These are phyloP conservation scores for Geotrypetes seraphini DNA, from an alignment of 2,797 vertebrate species.

Conservation along the genomic window DNA sequence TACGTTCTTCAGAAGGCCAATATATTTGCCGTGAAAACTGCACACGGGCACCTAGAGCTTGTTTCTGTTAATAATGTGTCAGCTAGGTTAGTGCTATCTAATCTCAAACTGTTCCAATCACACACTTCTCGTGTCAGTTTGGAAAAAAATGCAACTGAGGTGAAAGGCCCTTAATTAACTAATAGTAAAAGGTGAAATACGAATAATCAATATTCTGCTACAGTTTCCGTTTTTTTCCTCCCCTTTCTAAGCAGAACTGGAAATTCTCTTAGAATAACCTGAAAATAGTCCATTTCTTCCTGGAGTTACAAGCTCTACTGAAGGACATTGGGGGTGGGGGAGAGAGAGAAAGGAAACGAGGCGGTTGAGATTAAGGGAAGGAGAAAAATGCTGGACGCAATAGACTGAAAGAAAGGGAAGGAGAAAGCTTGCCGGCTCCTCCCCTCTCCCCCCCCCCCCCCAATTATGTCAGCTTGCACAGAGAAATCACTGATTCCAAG, in stretches of 20 bases:
- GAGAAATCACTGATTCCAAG: no score
- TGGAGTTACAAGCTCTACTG: not conserved
- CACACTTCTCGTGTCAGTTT: conserved; percentile 7
- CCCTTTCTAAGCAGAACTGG: conserved; percentile 1
- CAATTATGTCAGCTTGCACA: no score
- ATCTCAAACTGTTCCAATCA: conserved; percentile 6
- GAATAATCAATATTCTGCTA: conserved; percentile 12
- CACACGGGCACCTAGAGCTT: not conserved
- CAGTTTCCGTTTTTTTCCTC: no score
- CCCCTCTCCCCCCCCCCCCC: no score
- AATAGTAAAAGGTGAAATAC: conserved; percentile 17
- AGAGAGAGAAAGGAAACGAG: no score
- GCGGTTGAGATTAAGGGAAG: no score
- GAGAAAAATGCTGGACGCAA: no score
- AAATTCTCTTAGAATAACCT: conserved; percentile 4
- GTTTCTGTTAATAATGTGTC: conserved; percentile 5
- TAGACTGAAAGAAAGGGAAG: no score
- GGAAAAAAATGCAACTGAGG: conserved; percentile 12
- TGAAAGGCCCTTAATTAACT: conserved; percentile 20
- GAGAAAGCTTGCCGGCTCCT: no score
- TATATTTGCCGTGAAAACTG: not conserved
- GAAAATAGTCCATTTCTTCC: conserved; percentile 1
- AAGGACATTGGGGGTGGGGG: no score
- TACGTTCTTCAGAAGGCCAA: no score
- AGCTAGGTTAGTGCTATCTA: conserved; percentile 3